Evolutionary conservation across 2,797 vertebrate species (phyloP).

Genomic region (Tamandua tetradactyla): DNA sequence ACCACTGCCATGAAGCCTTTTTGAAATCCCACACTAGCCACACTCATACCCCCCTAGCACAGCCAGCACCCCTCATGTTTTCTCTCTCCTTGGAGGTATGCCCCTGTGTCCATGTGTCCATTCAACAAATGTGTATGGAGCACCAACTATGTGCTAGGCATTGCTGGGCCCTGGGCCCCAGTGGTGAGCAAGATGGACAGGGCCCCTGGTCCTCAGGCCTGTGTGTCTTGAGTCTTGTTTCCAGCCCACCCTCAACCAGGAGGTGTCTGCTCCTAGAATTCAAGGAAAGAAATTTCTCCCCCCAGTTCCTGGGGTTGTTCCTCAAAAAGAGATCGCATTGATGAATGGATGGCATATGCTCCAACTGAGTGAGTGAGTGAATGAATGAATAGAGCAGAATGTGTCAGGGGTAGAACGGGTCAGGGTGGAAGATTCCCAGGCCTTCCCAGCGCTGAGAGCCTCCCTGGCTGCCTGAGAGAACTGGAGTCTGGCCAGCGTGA

Average conservation of each 20-base stretch:
- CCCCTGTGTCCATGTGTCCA: no score
- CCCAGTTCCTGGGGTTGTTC: background rate
- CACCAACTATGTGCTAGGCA: background rate
- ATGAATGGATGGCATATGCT: background rate
- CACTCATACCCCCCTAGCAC: accelerated
- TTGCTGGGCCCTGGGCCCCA: background rate
- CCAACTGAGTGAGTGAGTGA: background rate
- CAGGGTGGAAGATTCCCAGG: background rate
- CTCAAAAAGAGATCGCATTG: background rate
- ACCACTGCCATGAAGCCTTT: background rate
- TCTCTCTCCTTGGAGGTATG: no score
- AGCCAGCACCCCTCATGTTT: background rate
- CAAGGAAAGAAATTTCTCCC: background rate
- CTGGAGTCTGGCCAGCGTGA: background rate
- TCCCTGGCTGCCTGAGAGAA: accelerated
- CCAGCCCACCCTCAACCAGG: background rate
- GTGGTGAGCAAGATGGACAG: background rate
- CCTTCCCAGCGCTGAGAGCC: background rate
- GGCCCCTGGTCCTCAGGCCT: background rate
- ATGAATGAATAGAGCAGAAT: background rate
- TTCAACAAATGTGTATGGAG: no score
- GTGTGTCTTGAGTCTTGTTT: no score
- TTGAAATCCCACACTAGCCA: accelerated
- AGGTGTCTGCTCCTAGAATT: background rate
- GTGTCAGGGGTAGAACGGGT: background rate